Percentiles rank a stretch among this genome's conserved stretches.
Evolutionary conservation across 2,113 vertebrate genomes (phyloP).

Genomic region (Colistium nudipinnis): DNA sequence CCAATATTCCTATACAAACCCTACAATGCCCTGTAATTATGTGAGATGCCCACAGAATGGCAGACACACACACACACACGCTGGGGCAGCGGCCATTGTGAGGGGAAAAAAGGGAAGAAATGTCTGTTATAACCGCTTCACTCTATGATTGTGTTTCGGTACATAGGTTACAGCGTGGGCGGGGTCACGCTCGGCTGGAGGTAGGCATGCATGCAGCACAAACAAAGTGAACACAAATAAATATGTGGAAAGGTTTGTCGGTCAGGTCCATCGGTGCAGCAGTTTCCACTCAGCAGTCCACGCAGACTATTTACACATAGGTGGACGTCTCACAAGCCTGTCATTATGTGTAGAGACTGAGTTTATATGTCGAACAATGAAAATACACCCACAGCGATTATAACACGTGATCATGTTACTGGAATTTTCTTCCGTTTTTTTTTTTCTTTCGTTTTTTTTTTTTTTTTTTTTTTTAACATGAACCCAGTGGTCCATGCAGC

Average conservation of each 20-base stretch:
- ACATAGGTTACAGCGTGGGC: slow-evolving; percentile 30
- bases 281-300: slow-evolving; percentile 36
- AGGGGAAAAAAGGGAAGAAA: slow-evolving; percentile 23
- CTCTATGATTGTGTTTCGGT: slow-evolving; percentile 47
- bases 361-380: slow-evolving; percentile 50
- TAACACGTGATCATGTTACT: slow-evolving; percentile 14
- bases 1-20: slow-evolving; percentile 60
- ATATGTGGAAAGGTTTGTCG: slow-evolving; percentile 44
- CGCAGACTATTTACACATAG: slow-evolving; percentile 50
- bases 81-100: slow-evolving; percentile 33
- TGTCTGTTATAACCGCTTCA: slow-evolving; percentile 38
- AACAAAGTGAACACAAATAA: slow-evolving; percentile 59
- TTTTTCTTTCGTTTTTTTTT: not conserved
- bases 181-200: slow-evolving; percentile 33
- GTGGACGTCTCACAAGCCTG: slow-evolving; percentile 33
- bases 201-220: slow-evolving; percentile 32
- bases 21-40: slow-evolving; percentile 70
- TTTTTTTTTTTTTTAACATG: not conserved
- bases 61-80: slow-evolving; percentile 38
- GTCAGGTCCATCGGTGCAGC: slow-evolving; percentile 18
- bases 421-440: not conserved
- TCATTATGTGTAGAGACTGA: slow-evolving; percentile 47
- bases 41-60: slow-evolving; percentile 59
- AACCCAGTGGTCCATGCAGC: not conserved
- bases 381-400: slow-evolving; percentile 27